Evolutionary conservation across 2,888 invertebrate genomes (phyloP), one percentile per base, ranked within the genome.

Genomic region (Hartigia nigra): DNA sequence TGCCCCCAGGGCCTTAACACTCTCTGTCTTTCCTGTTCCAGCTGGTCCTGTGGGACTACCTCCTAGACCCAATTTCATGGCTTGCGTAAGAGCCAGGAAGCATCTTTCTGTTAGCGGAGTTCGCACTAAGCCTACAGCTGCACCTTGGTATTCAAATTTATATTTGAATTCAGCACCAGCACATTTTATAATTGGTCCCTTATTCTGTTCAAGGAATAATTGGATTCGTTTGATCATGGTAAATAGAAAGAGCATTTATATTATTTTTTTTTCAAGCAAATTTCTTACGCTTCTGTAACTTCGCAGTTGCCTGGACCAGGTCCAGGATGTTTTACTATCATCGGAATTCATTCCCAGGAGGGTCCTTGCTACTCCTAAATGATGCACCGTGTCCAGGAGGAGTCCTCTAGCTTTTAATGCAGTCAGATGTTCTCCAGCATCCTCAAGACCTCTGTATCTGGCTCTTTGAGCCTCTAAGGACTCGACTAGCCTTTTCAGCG

Each of bases 21-120:
- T 98, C 92, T 99, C 99, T 0, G 99, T 99, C 93, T 99, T 99
- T 0, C 99, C 99, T 0, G 99, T 99, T 78, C 99, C 99, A 32
- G 99, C 99, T 1, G 99, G 99, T 0, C 99, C 99, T 88, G 99
- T 99, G 0, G 99, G 99, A 93, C 99, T 99, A 12, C 99, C 99
- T 79, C 99, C 99, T 85, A 99, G 93, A 0, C 99, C 99, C 92
- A 99, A 95, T 88, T 97, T 96, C 94, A 99, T 96, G 3, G 98
- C 97, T 93, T 99, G 99, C 12, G 98, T 99, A 80, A 99, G 93
- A 74, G 99, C 98, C 79, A 99, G 93, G 92, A 99, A 99, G 91
- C 99, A 99, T 90, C 98, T 97, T 92, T 99, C 99, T 31, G 99
- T 99, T 78, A 99, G 93, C 55, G 97, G 97, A 0, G 99, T 99